Conservation (phyloP, 1,140 invertebrate genomes). For the Bemisia tabaci region DNA sequence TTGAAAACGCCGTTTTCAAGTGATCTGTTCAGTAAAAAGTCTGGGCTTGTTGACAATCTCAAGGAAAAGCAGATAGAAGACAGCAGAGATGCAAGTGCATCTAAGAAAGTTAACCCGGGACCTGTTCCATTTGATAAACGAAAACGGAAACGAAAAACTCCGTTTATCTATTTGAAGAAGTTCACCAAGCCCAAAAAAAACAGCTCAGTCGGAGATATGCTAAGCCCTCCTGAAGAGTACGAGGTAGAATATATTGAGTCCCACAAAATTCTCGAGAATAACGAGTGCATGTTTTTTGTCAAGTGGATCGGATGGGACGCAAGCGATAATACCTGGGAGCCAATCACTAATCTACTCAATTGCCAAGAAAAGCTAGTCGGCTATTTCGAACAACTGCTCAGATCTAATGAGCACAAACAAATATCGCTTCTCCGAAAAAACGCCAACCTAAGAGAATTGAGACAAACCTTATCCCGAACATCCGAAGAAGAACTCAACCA, state of each 20-base stretch:
- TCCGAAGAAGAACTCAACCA: conserved; percentile 16
- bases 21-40: not conserved
- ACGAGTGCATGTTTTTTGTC: conserved; percentile 44
- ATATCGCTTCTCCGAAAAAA: conserved; percentile 6
- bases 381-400: conserved; percentile 33
- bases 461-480: not conserved
- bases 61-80: not conserved
- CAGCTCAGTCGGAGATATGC: not conserved
- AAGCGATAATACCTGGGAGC: conserved; percentile 74
- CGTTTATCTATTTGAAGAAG: not conserved
- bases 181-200: not conserved
- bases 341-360: conserved; percentile 50
- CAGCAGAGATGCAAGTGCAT: too few relatives aligned
- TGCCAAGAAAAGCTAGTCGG: conserved; percentile 37
- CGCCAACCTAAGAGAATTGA: not conserved
- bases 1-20: not conserved
- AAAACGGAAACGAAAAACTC: not conserved
- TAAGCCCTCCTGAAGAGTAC: conserved; percentile 33
- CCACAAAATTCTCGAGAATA: conserved; percentile 31
- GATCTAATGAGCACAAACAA: conserved; percentile 22
- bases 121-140: not conserved
- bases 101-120: not conserved
- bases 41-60: not conserved
- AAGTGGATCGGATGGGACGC: conserved; percentile 73
- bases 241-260: conserved; percentile 58